Percentiles rank a stretch among this genome's conserved stretches.
Conservation (phyloP, 2,797 vertebrate genomes). For the Mus spretus region DNA sequence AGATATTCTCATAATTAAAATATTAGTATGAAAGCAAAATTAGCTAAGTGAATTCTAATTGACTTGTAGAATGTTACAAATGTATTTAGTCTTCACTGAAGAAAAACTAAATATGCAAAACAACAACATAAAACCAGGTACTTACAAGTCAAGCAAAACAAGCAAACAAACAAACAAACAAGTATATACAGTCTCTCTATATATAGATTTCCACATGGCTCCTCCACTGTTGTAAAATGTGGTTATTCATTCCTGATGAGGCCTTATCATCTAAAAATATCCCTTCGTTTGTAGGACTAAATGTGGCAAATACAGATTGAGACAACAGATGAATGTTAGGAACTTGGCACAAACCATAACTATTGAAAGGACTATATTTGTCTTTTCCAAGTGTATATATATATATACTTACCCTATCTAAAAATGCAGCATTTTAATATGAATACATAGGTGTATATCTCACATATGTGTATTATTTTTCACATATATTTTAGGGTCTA, state of each 20-base stretch:
- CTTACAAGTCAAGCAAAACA: neutral
- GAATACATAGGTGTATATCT: neutral
- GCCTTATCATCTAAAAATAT: neutral
- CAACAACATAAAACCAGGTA: neutral
- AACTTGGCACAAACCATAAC: neutral
- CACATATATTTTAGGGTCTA: neutral
- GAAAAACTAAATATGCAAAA: neutral
- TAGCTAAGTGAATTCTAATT: neutral
- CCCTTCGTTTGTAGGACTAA: neutral
- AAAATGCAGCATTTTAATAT: neutral
- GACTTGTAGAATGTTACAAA: neutral
- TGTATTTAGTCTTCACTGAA: neutral
- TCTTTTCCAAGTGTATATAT: slow-evolving; percentile 71
- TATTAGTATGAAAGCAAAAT: neutral
- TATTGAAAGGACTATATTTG: slow-evolving; percentile 32
- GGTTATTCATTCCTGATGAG: neutral
- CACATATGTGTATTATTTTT: neutral
- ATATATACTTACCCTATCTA: slow-evolving; percentile 71
- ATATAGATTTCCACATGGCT: neutral
- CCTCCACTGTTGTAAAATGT: neutral
- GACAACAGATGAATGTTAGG: neutral
- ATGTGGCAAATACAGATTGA: neutral
- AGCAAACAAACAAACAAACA: neutral
- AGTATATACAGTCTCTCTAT: neutral
- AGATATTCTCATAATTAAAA: neutral